Evolutionary conservation across 2,888 invertebrate genomes (phyloP), one percentile per base, ranked within the genome.

Genomic region (Philereme transversata): DNA sequence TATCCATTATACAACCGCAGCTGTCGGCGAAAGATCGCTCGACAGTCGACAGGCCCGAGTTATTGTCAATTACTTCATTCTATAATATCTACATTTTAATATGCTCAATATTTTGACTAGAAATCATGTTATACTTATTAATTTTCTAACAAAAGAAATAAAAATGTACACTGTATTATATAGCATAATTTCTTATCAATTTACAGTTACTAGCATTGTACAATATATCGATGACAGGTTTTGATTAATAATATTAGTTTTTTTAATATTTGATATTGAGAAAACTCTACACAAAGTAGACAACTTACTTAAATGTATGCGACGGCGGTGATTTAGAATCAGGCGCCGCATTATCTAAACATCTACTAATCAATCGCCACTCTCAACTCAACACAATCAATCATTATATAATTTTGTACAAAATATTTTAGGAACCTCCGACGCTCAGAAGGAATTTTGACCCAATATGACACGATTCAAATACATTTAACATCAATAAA

Each of bases 31-130:
- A 6, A 4, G 33, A 7, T 60, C 67, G 68, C 53, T 68, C 73
- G 72, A 67, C 71, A 57, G 75, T 73, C 79, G 81, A 78, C 87
- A 87, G 88, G 87, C 90, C 90, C 73, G 85, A 85, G 84, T 92
- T 93, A 92, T 92, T 93, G 93, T 93, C 93, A 92, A 88, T 87
- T 90, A 90, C 87, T 82, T 86, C 86, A 78, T 59, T 84, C 82
- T 86, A 85, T 87, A 83, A 84, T 87, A 89, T 87, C 88, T 91
- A 91, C 89, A 86, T 82, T 86, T 88, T 86, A 87, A 88, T 90
- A 90, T 88, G 90, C 86, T 92, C 88, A 89, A 91, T 90, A 90
- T 88, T 90, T 90, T 93, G 93, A 93, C 93, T 93, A 93, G 93
- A 93, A 92, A 90, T 89, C 91, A 88, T 91, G 88, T 89, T 89